Conservation (phyloP, 2,888 invertebrate species). For the Heliconius sara region DNA sequence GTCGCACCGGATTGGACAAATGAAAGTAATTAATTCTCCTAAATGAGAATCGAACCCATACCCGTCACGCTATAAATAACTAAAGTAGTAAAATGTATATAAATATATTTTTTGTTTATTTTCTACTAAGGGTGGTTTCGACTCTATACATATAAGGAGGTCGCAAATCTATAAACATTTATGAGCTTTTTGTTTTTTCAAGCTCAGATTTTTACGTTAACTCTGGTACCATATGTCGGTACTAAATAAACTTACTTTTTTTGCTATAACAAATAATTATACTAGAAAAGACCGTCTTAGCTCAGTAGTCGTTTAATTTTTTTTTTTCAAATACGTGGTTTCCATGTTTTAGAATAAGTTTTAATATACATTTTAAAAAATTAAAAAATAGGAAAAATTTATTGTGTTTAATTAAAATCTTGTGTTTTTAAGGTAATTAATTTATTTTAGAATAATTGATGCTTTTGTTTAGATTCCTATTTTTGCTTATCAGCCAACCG, state of each 20-base stretch:
- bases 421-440: too few species aligned
- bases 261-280: conserved; percentile 18
- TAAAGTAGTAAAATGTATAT: not conserved
- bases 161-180: conserved; percentile 55
- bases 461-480: too few species aligned
- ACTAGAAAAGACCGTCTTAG: not conserved
- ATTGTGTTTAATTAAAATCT: too few species aligned
- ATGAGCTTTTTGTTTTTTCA: conserved; percentile 51
- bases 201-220: conserved; percentile 46
- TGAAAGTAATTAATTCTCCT: too few species aligned
- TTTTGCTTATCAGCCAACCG: too few species aligned
- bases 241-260: conserved; percentile 24
- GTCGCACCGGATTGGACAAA: too few species aligned
- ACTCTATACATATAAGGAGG: conserved; percentile 46
- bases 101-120: not conserved
- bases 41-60: too few species aligned
- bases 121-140: not conserved
- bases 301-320: not conserved
- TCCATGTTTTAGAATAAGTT: not conserved
- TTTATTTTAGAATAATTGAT: too few species aligned
- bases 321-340: not conserved
- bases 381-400: too few species aligned
- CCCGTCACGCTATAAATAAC: not conserved
- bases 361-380: too few species aligned
- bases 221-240: conserved; percentile 42